A percentile compares a stretch with the other conserved stretches of the same genome.
These are phyloP conservation scores for Bolborhynchus lineola DNA, from an alignment of 2,113 vertebrate genomes.

Conservation along the genomic window DNA sequence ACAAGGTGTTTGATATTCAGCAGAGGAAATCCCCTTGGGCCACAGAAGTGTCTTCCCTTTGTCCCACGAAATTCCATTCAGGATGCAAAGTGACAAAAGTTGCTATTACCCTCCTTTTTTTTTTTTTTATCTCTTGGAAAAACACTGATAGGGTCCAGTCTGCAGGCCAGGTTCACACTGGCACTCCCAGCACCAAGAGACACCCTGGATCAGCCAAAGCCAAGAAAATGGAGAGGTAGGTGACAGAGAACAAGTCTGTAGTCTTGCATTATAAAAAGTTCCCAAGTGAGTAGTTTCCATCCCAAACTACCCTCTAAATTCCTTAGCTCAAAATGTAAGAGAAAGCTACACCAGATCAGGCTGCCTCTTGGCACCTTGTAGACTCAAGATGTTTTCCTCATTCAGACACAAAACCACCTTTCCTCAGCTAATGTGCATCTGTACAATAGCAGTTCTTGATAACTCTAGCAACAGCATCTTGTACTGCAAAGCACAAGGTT, in stretches of 20 bases:
- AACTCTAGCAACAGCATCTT: neutral
- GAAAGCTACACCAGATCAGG: neutral
- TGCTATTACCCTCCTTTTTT: neutral
- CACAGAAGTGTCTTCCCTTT: constrained; percentile 18
- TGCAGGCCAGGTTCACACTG: neutral
- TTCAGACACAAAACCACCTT: neutral
- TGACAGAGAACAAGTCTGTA: neutral
- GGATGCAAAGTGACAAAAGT: constrained; percentile 45
- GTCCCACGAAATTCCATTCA: constrained; percentile 39
- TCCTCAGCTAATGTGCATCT: neutral
- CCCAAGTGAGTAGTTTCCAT: neutral
- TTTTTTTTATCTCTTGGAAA: neutral
- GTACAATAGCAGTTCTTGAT: neutral
- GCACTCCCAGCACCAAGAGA: neutral
- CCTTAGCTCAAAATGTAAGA: neutral
- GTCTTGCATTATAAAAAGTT: neutral
- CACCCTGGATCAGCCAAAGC: neutral
- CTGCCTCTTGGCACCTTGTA: neutral
- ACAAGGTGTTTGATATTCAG: constrained; percentile 47
- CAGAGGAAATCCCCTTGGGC: neutral
- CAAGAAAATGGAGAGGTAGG: neutral
- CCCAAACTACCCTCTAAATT: neutral
- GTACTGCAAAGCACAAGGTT: neutral
- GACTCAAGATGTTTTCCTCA: neutral
- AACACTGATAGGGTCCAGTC: neutral